Conservation (phyloP, 1,140 invertebrate species). For the Hestina assimilis region DNA sequence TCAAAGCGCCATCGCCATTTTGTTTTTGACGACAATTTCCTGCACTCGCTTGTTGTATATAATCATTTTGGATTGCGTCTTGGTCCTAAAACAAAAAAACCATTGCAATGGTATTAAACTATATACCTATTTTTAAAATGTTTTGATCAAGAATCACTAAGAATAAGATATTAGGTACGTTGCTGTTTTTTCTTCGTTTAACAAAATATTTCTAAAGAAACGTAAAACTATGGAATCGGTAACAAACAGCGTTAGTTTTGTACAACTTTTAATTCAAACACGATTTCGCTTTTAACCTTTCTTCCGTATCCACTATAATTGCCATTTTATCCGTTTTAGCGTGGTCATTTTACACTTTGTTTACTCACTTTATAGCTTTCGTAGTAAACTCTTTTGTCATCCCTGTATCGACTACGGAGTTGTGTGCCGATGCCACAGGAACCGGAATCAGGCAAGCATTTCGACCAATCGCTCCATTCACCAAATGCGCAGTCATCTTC, state of each 20-base stretch:
- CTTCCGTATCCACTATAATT: conserved; percentile 11
- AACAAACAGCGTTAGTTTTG: background rate
- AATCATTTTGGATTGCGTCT: background rate
- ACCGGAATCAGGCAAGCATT: conserved; percentile 34
- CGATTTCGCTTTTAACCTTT: conserved; percentile 18
- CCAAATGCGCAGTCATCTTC: conserved; percentile 21
- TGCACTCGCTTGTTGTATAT: conserved; percentile 7
- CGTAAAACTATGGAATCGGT: no score
- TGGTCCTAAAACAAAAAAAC: background rate
- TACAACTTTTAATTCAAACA: conserved; percentile 15
- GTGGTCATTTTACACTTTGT: conserved; percentile 6
- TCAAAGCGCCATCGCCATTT: conserved; percentile 16
- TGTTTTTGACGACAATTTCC: conserved; percentile 10
- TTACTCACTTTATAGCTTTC: conserved; percentile 26
- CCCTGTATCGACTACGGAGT: conserved; percentile 28
- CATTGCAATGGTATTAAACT: no score
- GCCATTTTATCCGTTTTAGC: conserved; percentile 9
- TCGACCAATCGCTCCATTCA: conserved; percentile 48
- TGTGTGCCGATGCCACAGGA: conserved; percentile 42
- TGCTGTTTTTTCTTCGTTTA: no score
- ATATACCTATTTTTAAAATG: no score
- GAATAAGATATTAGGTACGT: no score
- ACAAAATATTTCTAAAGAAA: no score
- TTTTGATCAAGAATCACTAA: no score
- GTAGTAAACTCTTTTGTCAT: conserved; percentile 17